phyloP scores from a whole-genome alignment of 2,113 vertebrate species.

The Tragelaphus buxtoni region DNA sequence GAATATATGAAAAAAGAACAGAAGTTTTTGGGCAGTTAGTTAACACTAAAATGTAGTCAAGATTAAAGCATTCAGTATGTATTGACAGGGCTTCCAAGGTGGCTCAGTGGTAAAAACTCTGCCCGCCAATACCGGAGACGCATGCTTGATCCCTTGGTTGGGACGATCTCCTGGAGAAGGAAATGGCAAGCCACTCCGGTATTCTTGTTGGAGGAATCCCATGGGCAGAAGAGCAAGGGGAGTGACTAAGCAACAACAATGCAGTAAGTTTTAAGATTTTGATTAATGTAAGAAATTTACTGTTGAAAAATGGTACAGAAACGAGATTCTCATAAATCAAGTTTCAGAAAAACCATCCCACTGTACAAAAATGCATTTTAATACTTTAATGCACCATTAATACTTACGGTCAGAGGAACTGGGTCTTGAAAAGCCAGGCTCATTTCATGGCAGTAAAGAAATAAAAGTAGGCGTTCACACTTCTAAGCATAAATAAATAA shows the following conservation, averaged over 20 bases:
- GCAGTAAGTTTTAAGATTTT: neutral
- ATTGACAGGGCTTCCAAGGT: neutral
- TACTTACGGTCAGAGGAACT: constrained; percentile 84
- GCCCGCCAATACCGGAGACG: neutral
- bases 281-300: neutral
- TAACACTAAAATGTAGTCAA: neutral
- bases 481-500: constrained; percentile 73
- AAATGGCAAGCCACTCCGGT: neutral
- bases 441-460: constrained; percentile 88
- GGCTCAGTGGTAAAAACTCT: neutral
- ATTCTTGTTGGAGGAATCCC: neutral
- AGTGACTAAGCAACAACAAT: neutral
- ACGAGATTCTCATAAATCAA: neutral
- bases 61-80: neutral
- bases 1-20: neutral
- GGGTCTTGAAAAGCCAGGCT: constrained; percentile 88
- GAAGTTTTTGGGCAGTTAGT: neutral
- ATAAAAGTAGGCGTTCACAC: constrained; percentile 84
- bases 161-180: neutral
- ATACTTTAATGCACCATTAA: neutral
- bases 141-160: neutral
- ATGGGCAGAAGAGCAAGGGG: neutral
- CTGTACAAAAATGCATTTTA: neutral
- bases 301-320: neutral
- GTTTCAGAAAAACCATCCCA: neutral